Percentiles rank a stretch among this genome's conserved stretches.
Evolutionary conservation across 2,888 invertebrate species (phyloP).

Genomic region (Polia nebulosa): DNA sequence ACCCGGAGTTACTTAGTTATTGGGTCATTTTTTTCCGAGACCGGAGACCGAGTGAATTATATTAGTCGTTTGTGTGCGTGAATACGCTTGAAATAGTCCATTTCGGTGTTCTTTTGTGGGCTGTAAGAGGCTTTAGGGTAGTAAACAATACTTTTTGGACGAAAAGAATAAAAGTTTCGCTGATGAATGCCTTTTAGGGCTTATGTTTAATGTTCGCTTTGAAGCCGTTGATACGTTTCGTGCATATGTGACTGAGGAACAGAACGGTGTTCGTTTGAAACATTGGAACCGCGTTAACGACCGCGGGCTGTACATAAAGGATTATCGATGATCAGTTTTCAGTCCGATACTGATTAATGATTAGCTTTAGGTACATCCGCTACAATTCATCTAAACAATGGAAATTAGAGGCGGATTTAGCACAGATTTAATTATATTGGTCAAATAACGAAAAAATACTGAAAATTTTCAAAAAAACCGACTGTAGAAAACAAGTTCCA

Average conservation of each 20-base stretch:
- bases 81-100: constrained; percentile 80
- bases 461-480: too few relatives aligned
- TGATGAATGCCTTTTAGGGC: constrained; percentile 68
- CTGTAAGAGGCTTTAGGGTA: constrained; percentile 72
- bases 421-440: constrained; percentile 1
- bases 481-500: too few relatives aligned
- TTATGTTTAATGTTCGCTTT: constrained; percentile 56
- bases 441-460: neutral
- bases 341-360: constrained; percentile 49
- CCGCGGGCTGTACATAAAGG: constrained; percentile 26
- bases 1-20: constrained; percentile 82
- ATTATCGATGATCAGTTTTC: constrained; percentile 51
- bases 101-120: constrained; percentile 79
- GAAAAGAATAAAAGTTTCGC: constrained; percentile 68
- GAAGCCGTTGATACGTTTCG: constrained; percentile 37
- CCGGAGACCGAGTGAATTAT: constrained; percentile 81
- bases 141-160: constrained; percentile 77
- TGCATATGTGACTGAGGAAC: constrained; percentile 21
- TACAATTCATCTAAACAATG: constrained; percentile 23
- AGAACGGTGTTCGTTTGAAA: constrained; percentile 8
- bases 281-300: constrained; percentile 30
- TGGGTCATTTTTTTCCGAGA: constrained; percentile 81
- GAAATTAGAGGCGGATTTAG: constrained; percentile 35
- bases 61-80: constrained; percentile 82
- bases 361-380: constrained; percentile 38